Evolutionary conservation across 1,140 invertebrate species (phyloP).

Genomic region (Drosophila teissieri): DNA sequence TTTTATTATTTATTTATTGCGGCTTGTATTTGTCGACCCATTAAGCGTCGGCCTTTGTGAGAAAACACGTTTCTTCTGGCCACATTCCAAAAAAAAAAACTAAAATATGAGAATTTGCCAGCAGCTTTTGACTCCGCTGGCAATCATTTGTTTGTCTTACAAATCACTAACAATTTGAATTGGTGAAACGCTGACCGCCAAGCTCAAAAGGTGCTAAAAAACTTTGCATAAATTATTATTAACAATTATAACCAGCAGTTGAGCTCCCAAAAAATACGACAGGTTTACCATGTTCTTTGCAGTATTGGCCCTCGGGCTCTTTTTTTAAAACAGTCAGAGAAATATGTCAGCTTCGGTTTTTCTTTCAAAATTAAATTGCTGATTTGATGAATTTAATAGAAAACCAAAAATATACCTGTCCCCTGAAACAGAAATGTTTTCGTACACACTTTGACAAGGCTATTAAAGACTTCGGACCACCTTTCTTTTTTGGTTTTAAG

Average conservation of each 20-base stretch:
- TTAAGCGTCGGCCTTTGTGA: slow-evolving; percentile 71
- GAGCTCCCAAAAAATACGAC: slow-evolving; percentile 29
- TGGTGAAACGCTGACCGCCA: slow-evolving; percentile 57
- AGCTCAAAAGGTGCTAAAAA: slow-evolving; percentile 69
- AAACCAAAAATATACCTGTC: slow-evolving; percentile 18
- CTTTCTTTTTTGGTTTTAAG: slow-evolving; percentile 26
- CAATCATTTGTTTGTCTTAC: slow-evolving; percentile 72
- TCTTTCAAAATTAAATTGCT: slow-evolving; percentile 14
- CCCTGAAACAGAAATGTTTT: slow-evolving; percentile 23
- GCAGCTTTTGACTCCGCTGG: slow-evolving; percentile 21
- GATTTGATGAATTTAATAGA: slow-evolving; percentile 1
- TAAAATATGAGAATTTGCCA: slow-evolving; percentile 72
- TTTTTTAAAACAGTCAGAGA: slow-evolving; percentile 19
- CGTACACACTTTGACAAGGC: slow-evolving; percentile 15
- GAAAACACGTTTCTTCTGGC: slow-evolving; percentile 74
- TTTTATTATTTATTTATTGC: slow-evolving; percentile 81
- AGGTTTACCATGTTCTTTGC: slow-evolving; percentile 32
- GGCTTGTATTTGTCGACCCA: slow-evolving; percentile 78
- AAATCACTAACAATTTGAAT: slow-evolving; percentile 78
- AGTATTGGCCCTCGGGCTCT: slow-evolving; percentile 15
- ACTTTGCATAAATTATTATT: slow-evolving; percentile 77
- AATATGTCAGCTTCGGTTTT: slow-evolving; percentile 13
- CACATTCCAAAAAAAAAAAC: slow-evolving; percentile 54
- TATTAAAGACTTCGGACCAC: slow-evolving; percentile 8
- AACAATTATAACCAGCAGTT: slow-evolving; percentile 69